Percentiles rank a stretch among this genome's conserved stretches.
Conservation (phyloP, 2,888 invertebrate genomes). For the Hipparchia sbordonii region DNA sequence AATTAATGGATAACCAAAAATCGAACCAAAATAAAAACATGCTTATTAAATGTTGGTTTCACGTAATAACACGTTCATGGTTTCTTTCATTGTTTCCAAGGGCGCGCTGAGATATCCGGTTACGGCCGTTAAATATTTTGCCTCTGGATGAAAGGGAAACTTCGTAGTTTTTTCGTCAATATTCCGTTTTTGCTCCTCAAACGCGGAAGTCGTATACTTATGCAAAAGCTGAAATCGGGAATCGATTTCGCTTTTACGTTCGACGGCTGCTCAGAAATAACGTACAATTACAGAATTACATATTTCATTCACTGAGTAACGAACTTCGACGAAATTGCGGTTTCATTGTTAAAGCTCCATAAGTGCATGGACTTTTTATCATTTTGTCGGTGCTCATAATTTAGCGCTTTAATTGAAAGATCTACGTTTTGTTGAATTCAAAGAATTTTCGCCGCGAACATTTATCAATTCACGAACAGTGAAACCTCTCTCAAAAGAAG, state of each 20-base stretch:
- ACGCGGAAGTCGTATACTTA: constrained; percentile 79
- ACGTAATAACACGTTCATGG: constrained; percentile 81
- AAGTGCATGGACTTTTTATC: constrained; percentile 56
- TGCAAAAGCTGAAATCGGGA: constrained; percentile 76
- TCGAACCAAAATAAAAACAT: constrained; percentile 73
- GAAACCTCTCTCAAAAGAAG: constrained; percentile 82
- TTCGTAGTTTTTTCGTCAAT: constrained; percentile 71
- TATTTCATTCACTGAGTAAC: constrained; percentile 54
- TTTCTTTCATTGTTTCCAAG: constrained; percentile 80
- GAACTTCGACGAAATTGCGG: constrained; percentile 59
- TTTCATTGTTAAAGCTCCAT: constrained; percentile 57
- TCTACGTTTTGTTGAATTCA: constrained; percentile 66
- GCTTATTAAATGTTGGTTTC: constrained; percentile 83
- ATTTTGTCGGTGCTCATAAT: constrained; percentile 63
- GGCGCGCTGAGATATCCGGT: constrained; percentile 78
- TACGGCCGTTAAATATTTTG: constrained; percentile 82
- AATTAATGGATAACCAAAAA: constrained; percentile 82
- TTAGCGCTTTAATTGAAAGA: constrained; percentile 58
- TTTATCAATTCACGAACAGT: constrained; percentile 83
- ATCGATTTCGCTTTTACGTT: constrained; percentile 76
- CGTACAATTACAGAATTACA: constrained; percentile 69
- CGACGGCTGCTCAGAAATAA: constrained; percentile 59
- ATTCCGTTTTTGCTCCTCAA: constrained; percentile 75
- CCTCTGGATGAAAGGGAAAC: constrained; percentile 80
- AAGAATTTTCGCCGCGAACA: constrained; percentile 77